Conservation (phyloP, 2,113 vertebrate species). For the Anseranas semipalmata region DNA sequence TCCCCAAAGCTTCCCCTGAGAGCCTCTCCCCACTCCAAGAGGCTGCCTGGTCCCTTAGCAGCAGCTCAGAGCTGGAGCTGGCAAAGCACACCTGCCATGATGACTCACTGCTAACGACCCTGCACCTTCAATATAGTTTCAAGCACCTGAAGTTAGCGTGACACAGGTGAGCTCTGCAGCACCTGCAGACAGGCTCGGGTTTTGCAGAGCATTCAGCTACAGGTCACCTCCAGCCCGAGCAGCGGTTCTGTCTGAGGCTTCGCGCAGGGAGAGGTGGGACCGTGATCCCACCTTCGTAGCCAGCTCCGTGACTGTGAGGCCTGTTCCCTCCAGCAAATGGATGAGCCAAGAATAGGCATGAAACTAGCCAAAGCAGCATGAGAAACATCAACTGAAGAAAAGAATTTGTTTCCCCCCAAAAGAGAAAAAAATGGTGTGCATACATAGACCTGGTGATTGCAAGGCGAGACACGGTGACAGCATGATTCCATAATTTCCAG, state of each 20-base stretch:
- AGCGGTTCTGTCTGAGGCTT: neutral
- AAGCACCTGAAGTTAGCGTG: neutral
- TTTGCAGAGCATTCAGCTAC: neutral
- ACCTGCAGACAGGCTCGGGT: neutral
- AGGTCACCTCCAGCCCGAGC: rapidly evolving
- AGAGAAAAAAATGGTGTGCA: neutral
- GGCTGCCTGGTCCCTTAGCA: neutral
- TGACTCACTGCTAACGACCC: neutral
- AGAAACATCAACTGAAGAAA: neutral
- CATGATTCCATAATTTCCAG: conserved; percentile 1
- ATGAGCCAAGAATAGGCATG: neutral
- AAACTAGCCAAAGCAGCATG: neutral
- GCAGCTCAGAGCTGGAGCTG: neutral
- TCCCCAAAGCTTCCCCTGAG: neutral
- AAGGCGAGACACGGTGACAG: neutral
- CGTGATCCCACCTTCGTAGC: neutral
- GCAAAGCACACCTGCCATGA: conserved; percentile 9
- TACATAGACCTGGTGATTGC: neutral
- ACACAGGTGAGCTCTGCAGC: neutral
- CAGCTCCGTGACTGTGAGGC: neutral
- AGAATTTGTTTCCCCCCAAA: neutral
- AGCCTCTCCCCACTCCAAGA: neutral
- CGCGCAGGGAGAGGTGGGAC: neutral
- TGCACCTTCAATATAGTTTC: conserved; percentile 39
- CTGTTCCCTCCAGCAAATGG: neutral